Evolutionary conservation across 2,888 invertebrate species (phyloP), one percentile per base, ranked within the genome.

Genomic region (Cremastinae sp.): DNA sequence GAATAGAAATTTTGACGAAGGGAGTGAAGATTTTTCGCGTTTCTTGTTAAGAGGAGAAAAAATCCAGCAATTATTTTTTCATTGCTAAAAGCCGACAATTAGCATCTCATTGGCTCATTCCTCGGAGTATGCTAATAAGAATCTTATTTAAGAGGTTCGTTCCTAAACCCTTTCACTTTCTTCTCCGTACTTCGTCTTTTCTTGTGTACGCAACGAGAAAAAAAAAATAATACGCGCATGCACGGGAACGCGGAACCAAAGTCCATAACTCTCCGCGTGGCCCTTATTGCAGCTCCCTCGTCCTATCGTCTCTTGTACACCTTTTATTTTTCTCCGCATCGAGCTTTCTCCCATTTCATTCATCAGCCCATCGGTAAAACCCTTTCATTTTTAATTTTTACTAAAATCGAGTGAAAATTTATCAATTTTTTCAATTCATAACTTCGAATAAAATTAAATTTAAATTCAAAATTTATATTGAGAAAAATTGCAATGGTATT

Each of bases 71-170:
- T 86, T 84, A 87, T 85, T 85, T 85, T 28, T 85, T 83, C 79
- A 83, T 83, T 81, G 83, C 82, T 80, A 82, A 85, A 82, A 84
- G 34, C 83, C 68, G 81, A 84, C 85, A 87, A 88, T 88, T 88
- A 88, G 87, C 87, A 88, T 88, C 87, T 87, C 88, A 86, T 87
- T 88, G 85, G 85, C 85, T 86, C 84, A 83, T 88, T 85, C 85
- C 86, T 82, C 82, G 75, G 84, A 81, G 81, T 84, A 87, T 86
- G 87, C 85, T 85, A 86, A 87, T 88, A 75, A 75, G 82, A 83
- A 81, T 85, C 83, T 87, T 87, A 85, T 87, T 85, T 84, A 83
- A 83, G 79, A 79, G 82, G 78, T 62, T 72, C 79, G 79, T 70
- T 80, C 74, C 80, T 76, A 78, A 74, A 64, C 78, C 69, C 72